Evolutionary conservation across 2,797 vertebrate species (phyloP).

Genomic region (Chanos chanos): DNA sequence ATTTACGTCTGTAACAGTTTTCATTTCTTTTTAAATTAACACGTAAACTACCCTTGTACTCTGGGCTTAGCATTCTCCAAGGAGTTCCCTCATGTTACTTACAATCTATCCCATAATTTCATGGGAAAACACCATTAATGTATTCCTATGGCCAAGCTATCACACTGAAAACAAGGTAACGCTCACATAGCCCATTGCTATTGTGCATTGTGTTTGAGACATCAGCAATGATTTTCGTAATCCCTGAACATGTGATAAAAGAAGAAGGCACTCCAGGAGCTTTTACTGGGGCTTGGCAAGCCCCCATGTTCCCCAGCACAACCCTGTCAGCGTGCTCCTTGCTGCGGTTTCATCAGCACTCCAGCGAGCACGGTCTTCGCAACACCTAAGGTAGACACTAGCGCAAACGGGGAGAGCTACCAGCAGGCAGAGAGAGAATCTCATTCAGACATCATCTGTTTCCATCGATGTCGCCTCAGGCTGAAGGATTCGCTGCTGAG

Average conservation of each 20-base stretch:
- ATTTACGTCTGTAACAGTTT: conserved; percentile 33
- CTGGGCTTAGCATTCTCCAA: not conserved
- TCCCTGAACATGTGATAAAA: no score
- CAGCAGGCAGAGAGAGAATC: not conserved
- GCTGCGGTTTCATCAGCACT: no score
- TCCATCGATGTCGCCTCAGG: not conserved
- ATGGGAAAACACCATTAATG: conserved; percentile 21
- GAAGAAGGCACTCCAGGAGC: no score
- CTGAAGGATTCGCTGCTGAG: not conserved
- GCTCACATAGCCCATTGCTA: not conserved
- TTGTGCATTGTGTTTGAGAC: not conserved
- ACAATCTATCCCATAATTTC: not conserved
- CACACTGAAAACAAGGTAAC: not conserved
- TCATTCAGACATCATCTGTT: not conserved
- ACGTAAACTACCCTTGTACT: conserved; percentile 30
- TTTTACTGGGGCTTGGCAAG: no score
- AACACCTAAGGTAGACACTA: no score
- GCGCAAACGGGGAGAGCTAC: not conserved
- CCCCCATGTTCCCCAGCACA: no score
- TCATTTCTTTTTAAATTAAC: conserved; percentile 25
- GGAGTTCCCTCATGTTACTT: conserved; percentile 17
- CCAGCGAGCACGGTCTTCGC: no score
- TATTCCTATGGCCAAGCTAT: not conserved
- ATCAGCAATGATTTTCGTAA: no score
- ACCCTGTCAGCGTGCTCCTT: no score